Evolutionary conservation across 1,140 invertebrate genomes (phyloP).

Genomic region (Gerris buenoi): DNA sequence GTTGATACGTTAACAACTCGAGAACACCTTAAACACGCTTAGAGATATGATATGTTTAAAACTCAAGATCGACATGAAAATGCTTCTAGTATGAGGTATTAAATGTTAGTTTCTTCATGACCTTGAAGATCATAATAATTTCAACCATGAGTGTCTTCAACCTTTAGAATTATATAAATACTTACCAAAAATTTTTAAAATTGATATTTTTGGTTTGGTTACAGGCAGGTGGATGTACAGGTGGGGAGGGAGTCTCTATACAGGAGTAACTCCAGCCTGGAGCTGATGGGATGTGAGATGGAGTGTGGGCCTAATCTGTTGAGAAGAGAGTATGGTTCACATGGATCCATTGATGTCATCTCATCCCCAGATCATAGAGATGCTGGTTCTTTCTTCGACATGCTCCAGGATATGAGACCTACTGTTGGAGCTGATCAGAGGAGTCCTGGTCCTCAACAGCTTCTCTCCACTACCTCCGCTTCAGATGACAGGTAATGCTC

Average conservation of each 20-base stretch:
- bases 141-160: background rate
- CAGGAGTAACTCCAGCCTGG: slow-evolving; percentile 51
- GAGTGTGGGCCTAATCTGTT: slow-evolving; percentile 19
- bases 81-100: background rate
- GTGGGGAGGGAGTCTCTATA: slow-evolving; percentile 30
- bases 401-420: slow-evolving; percentile 59
- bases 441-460: slow-evolving; percentile 44
- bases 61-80: background rate
- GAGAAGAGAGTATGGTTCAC: slow-evolving; percentile 41
- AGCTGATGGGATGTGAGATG: slow-evolving; percentile 34
- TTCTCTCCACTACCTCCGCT: slow-evolving; percentile 33
- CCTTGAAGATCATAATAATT: background rate
- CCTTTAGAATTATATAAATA: background rate
- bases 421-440: slow-evolving; percentile 40
- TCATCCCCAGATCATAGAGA: slow-evolving; percentile 27
- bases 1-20: no score
- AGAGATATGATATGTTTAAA: background rate
- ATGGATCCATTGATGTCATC: slow-evolving; percentile 52
- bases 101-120: background rate
- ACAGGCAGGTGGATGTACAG: background rate
- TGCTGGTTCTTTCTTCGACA: slow-evolving; percentile 48
- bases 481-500: slow-evolving; percentile 23
- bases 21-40: no score
- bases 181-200: background rate
- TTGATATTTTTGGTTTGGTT: background rate